Evolutionary conservation across 2,888 invertebrate genomes (phyloP), one percentile per base, ranked within the genome.

Genomic region (Gordius sp.): DNA sequence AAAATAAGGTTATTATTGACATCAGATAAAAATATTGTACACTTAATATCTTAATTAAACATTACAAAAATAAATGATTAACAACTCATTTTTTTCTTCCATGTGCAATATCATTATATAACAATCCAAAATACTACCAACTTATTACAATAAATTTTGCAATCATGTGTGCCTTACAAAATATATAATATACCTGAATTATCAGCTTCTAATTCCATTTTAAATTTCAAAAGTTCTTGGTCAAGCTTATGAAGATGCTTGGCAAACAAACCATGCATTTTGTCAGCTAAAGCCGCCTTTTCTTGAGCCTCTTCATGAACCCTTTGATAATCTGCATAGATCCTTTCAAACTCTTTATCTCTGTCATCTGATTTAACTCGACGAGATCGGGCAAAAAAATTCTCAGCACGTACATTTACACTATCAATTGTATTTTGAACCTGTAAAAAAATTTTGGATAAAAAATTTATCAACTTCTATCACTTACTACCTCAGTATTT

Each of bases 121-220:
- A n/a, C n/a, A n/a, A n/a, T n/a, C n/a, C n/a, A n/a, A n/a, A n/a
- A n/a, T n/a, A n/a, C n/a, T n/a, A 33, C 39, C 39, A 33, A 33
- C 8, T 33, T 13, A 33, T 33, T 8, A 13, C n/a, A 33, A 33
- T 33, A 33, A 33, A 13, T 33, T 33, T 33, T 33, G 39, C n/a
- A n/a, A n/a, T n/a, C n/a, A n/a, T n/a, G n/a, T n/a, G n/a, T n/a
- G n/a, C n/a, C n/a, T n/a, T n/a, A n/a, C n/a, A n/a, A n/a, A n/a
- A n/a, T n/a, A n/a, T n/a, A n/a, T 33, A 47, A 54, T 8, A 16
- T 26, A 1, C 93, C 93, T 64, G 89, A 84, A 73, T 91, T 86
- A 69, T 97, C 97, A 1, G 93, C 93, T 71, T 97, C 97, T 59
- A 97, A 71, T 71, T 97, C 97, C 76, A 89, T 84, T 72, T 93